Conservation (phyloP, 2,888 invertebrate genomes). For the Lasius platythorax region DNA sequence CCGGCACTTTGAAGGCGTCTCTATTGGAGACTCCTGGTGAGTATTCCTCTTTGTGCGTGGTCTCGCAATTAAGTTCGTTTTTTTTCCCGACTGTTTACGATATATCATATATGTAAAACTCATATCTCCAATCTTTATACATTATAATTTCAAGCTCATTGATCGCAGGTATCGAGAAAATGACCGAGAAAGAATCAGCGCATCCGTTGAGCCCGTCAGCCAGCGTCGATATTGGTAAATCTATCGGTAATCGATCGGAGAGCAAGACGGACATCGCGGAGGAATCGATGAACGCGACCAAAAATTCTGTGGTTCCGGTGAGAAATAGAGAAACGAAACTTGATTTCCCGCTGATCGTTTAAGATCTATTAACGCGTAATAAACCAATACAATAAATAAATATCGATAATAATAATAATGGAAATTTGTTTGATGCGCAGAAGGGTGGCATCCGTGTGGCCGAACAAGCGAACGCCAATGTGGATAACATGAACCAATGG, state of each 20-base stretch:
- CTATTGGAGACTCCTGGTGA: slow-evolving; percentile 95
- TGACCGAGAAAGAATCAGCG: slow-evolving; percentile 98
- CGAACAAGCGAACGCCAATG: slow-evolving; percentile 80
- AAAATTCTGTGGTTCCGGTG: slow-evolving; percentile 84
- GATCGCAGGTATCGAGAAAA: slow-evolving; percentile 92
- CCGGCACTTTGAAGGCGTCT: slow-evolving; percentile 96
- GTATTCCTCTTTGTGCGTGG: not conserved
- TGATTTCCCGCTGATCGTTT: not conserved
- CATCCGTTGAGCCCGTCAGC: slow-evolving; percentile 88
- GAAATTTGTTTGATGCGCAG: slow-evolving; percentile 81
- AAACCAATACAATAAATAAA: not conserved
- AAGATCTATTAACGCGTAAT: not conserved
- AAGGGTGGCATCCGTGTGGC: slow-evolving; percentile 89
- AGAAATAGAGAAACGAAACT: slow-evolving; percentile 54
- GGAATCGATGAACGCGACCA: slow-evolving; percentile 68
- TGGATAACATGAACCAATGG: slow-evolving; percentile 88
- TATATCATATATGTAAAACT: not conserved
- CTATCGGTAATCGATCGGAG: slow-evolving; percentile 66
- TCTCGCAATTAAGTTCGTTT: not conserved
- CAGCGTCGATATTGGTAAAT: slow-evolving; percentile 77
- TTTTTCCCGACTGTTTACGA: not conserved
- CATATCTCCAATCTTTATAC: not conserved
- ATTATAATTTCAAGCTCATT: not conserved
- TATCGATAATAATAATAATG: not conserved
- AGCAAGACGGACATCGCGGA: slow-evolving; percentile 72